These are phyloP conservation scores for Siphonodentalium dalli DNA, from an alignment of 2,888 invertebrate genomes.

Conservation along the genomic window DNA sequence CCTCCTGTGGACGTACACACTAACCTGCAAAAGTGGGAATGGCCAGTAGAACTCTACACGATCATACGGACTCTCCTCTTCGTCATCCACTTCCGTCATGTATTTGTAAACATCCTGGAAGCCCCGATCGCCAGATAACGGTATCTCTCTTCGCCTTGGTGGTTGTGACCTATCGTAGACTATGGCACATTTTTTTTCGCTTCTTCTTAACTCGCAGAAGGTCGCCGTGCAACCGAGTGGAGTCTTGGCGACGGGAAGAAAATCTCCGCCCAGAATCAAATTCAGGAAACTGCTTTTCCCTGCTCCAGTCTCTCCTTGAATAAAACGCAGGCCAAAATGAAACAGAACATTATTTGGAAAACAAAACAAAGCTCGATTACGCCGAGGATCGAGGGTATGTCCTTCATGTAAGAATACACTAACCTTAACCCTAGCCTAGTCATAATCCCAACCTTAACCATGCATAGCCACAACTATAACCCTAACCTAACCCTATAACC, in stretches of 20 bases:
- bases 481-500: too few species aligned
- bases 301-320: slow-evolving; percentile 50
- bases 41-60: slow-evolving; percentile 47
- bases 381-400: too few species aligned
- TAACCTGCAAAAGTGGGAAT: slow-evolving; percentile 39
- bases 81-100: slow-evolving; percentile 27
- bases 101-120: too few species aligned
- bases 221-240: slow-evolving; percentile 42
- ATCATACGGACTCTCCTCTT: slow-evolving; percentile 42
- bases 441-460: too few species aligned
- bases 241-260: slow-evolving; percentile 44
- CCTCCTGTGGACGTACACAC: slow-evolving; percentile 3
- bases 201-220: slow-evolving; percentile 43
- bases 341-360: too few species aligned
- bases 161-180: too few species aligned
- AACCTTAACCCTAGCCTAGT: too few species aligned
- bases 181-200: slow-evolving; percentile 28
- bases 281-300: slow-evolving; percentile 56
- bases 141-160: slow-evolving; percentile 27
- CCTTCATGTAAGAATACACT: too few species aligned
- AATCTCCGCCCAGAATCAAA: slow-evolving; percentile 40
- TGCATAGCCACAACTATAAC: too few species aligned
- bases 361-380: too few species aligned
- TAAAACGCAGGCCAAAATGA: too few species aligned
- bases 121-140: slow-evolving; percentile 29